A percentile compares a stretch with the other conserved stretches of the same genome.
Evolutionary conservation across 2,888 invertebrate species (phyloP).

Genomic region (Chouioia cunea): DNA sequence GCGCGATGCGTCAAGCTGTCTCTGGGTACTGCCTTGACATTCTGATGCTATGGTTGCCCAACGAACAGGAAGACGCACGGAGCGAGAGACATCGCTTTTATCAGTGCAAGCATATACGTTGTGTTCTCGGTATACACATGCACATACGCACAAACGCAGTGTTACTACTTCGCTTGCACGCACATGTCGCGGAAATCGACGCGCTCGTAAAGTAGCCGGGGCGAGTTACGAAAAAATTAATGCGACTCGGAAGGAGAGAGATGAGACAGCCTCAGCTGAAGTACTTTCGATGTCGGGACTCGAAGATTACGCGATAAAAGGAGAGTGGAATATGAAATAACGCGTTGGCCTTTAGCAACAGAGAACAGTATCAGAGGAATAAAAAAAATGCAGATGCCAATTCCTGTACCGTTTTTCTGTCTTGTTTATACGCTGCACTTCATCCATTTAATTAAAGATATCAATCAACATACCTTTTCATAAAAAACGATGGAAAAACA

Average conservation of each 20-base stretch:
- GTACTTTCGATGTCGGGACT: slow-evolving; percentile 33
- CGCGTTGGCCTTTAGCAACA: background rate
- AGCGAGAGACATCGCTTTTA: slow-evolving; percentile 20
- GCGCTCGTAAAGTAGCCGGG: slow-evolving; percentile 36
- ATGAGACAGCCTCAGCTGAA: slow-evolving; percentile 6
- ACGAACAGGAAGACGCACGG: too few species aligned
- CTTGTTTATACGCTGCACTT: background rate
- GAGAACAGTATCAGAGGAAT: background rate
- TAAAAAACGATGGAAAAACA: too few species aligned
- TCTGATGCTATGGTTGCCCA: too few species aligned
- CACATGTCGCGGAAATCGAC: slow-evolving; percentile 30
- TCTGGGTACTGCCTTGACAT: too few species aligned
- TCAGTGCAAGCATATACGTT: slow-evolving; percentile 26
- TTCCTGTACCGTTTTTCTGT: background rate
- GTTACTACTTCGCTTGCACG: background rate
- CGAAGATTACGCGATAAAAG: slow-evolving; percentile 37
- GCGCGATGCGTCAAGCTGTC: background rate
- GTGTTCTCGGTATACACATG: background rate
- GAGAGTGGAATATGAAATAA: slow-evolving; percentile 44
- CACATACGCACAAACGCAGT: too few species aligned
- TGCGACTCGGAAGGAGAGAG: slow-evolving; percentile 35
- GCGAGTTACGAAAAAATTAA: slow-evolving; percentile 41
- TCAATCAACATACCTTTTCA: too few species aligned
- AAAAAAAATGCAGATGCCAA: slow-evolving; percentile 33
- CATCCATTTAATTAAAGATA: too few species aligned